Percentiles rank a stretch among this genome's conserved stretches.
phyloP scores from a whole-genome alignment of 2,113 vertebrate genomes.

The Ciconia maguari region DNA sequence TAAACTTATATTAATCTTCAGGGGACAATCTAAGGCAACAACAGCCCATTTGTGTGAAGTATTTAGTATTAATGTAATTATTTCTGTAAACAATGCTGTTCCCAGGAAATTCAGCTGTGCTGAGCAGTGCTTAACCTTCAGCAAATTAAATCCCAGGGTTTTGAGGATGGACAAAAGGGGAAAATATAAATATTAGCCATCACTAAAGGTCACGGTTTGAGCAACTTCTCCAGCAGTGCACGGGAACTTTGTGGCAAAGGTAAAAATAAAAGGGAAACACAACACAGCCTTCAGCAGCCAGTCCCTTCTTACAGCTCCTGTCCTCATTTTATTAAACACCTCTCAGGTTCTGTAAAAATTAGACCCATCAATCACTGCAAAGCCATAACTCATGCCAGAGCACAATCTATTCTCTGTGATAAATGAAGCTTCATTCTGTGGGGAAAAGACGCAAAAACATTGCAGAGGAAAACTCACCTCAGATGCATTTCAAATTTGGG shows the following conservation, averaged over 20 bases:
- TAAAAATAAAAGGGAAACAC: not conserved
- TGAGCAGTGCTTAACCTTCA: not conserved
- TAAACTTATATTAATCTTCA: not conserved
- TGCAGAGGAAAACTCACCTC: not conserved
- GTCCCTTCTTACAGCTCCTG: not conserved
- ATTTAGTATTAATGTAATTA: not conserved
- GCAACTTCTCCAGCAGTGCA: not conserved
- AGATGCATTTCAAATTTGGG: not conserved
- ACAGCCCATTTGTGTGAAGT: not conserved
- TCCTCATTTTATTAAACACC: not conserved
- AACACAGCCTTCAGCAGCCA: not conserved
- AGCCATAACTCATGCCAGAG: not conserved
- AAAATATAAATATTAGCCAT: not conserved
- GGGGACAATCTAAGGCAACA: not conserved
- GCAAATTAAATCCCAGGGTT: not conserved
- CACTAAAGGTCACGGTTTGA: not conserved
- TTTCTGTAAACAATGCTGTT: not conserved
- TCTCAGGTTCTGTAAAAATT: not conserved
- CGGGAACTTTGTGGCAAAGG: not conserved
- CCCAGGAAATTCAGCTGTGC: not conserved
- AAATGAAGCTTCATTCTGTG: not conserved
- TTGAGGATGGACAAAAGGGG: not conserved
- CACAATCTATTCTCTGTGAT: not conserved
- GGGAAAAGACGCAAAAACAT: not conserved
- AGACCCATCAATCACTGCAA: not conserved